Conservation (phyloP, 2,888 invertebrate genomes). For the Bellardia pandia region DNA sequence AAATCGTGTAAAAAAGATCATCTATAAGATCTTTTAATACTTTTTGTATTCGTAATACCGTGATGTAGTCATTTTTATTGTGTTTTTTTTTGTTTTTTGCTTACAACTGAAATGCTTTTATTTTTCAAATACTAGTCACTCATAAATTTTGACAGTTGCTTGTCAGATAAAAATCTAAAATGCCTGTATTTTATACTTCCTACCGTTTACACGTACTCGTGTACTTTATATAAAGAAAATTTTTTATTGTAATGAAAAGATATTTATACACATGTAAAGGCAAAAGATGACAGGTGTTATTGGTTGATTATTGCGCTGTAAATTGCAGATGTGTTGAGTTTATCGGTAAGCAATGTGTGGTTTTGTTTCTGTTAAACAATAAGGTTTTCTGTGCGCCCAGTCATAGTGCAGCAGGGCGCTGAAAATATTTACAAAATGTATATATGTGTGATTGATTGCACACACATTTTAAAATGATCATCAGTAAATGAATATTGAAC, state of each 20-base stretch:
- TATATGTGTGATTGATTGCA: not conserved
- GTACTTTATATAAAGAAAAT: slow-evolving; percentile 5
- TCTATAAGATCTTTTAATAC: slow-evolving; percentile 38
- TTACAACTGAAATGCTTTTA: slow-evolving; percentile 40
- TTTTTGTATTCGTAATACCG: slow-evolving; percentile 10
- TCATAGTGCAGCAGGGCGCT: not conserved
- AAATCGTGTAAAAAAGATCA: slow-evolving; percentile 36
- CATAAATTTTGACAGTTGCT: slow-evolving; percentile 65
- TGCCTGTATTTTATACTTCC: slow-evolving; percentile 26
- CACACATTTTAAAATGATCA: no score
- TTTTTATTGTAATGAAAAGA: slow-evolving; percentile 25
- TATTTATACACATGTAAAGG: slow-evolving; percentile 40
- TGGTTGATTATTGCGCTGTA: not conserved
- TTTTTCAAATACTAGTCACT: slow-evolving; percentile 55
- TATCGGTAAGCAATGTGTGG: not conserved
- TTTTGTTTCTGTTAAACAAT: not conserved
- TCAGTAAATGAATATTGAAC: no score
- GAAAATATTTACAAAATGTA: not conserved
- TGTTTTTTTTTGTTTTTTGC: slow-evolving; percentile 1
- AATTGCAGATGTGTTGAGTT: not conserved
- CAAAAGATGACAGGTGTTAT: slow-evolving; percentile 63
- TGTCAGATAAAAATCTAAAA: slow-evolving; percentile 61
- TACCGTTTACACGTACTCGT: slow-evolving; percentile 15
- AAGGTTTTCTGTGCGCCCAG: not conserved
- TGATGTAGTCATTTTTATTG: slow-evolving; percentile 41